A percentile compares a stretch with the other conserved stretches of the same genome.
These are phyloP conservation scores for Pangasius sanitwongsei DNA, from an alignment of 2,797 vertebrate species.

Conservation along the genomic window DNA sequence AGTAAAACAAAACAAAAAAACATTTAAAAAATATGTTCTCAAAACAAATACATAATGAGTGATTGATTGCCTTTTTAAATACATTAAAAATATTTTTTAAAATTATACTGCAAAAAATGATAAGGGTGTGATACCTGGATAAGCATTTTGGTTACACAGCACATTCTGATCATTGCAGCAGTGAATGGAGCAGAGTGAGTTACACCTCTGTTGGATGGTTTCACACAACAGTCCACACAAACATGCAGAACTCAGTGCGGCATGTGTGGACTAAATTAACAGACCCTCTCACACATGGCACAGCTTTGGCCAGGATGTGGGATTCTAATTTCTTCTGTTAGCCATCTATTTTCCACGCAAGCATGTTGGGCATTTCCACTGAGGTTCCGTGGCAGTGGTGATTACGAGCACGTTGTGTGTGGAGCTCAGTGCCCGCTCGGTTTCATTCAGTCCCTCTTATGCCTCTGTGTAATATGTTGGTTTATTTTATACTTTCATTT, in stretches of 20 bases:
- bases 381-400: constrained; percentile 28
- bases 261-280: background rate
- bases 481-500: constrained; percentile 10
- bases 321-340: constrained; percentile 39
- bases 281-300: background rate
- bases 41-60: background rate
- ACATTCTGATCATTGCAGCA: background rate
- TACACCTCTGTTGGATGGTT: background rate
- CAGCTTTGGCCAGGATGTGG: constrained; percentile 30
- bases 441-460: constrained; percentile 9
- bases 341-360: constrained; percentile 32
- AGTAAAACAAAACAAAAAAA: background rate
- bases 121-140: background rate
- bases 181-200: background rate
- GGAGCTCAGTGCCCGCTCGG: constrained; percentile 31
- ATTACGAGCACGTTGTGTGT: constrained; percentile 52
- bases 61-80: background rate
- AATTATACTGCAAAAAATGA: background rate
- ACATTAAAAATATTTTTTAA: background rate
- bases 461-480: constrained; percentile 23
- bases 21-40: no score
- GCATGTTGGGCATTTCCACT: constrained; percentile 26
- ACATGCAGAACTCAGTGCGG: no score
- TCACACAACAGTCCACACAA: background rate
- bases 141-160: background rate